These are phyloP conservation scores for Chrysomallon squamiferum DNA, from an alignment of 1,140 invertebrate species.

Conservation along the genomic window DNA sequence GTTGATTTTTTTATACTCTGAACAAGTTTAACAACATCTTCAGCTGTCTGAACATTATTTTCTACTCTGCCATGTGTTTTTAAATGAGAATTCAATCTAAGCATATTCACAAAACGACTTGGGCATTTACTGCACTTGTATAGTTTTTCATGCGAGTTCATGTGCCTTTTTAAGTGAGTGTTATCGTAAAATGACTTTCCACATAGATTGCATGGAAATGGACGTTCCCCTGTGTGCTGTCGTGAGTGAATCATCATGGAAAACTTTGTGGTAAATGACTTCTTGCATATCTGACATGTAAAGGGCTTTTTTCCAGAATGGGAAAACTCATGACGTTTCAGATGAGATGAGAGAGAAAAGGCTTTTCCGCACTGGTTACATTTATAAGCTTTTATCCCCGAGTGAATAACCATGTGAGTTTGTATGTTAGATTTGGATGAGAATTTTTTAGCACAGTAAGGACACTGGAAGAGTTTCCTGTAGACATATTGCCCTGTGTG, in stretches of 20 bases:
- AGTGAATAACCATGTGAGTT: neutral
- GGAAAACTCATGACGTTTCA: neutral
- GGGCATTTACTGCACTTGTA: no score
- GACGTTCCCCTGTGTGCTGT: slow-evolving; percentile 20
- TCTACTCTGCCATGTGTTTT: no score
- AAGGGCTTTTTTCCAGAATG: neutral
- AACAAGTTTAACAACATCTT: no score
- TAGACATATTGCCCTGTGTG: slow-evolving; percentile 68
- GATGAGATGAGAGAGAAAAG: neutral
- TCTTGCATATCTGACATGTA: neutral
- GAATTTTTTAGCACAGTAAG: slow-evolving; percentile 21
- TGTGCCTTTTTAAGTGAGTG: no score
- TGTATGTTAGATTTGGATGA: slow-evolving; percentile 3
- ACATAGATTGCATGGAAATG: slow-evolving; percentile 1
- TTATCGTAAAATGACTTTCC: no score
- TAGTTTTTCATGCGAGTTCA: no score
- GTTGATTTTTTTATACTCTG: no score
- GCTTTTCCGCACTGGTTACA: neutral
- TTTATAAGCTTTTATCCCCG: neutral
- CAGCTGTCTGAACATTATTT: no score
- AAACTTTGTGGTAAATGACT: slow-evolving; percentile 14
- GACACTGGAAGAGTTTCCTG: slow-evolving; percentile 27
- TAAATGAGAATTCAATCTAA: no score
- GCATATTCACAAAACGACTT: no score
- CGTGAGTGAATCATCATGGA: slow-evolving; percentile 6